phyloP scores from a whole-genome alignment of 1,140 invertebrate genomes.

The Cydia splendana region DNA sequence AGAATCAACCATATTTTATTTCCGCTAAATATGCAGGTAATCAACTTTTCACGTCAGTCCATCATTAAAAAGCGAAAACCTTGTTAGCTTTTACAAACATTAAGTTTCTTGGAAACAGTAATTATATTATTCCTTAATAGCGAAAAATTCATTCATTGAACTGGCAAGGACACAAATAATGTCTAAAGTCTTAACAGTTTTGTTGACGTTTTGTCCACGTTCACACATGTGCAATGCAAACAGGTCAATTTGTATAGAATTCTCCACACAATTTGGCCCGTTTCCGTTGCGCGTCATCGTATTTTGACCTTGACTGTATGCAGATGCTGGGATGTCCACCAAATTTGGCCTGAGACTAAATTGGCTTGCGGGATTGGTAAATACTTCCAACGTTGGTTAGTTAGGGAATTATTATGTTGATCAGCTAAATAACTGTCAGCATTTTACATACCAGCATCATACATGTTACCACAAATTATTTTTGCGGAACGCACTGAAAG shows the following conservation, averaged over 20 bases:
- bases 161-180: neutral
- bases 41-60: too few species aligned
- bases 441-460: neutral
- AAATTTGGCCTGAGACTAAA: neutral
- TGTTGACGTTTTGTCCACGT: neutral
- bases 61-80: too few species aligned
- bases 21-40: too few species aligned
- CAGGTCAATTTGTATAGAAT: too few species aligned
- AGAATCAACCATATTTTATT: too few species aligned
- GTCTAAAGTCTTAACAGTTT: too few species aligned
- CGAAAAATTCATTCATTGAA: neutral
- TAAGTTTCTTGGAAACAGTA: too few species aligned
- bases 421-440: neutral
- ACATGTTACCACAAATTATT: neutral
- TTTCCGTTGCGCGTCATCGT: neutral
- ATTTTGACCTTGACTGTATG: neutral
- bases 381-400: neutral
- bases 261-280: too few species aligned
- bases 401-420: neutral
- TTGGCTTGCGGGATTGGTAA: neutral
- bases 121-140: neutral
- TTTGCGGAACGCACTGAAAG: too few species aligned
- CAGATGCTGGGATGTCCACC: constrained; percentile 6
- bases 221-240: too few species aligned
- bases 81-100: too few species aligned